phyloP scores from a whole-genome alignment of 2,797 vertebrate genomes.

The Semotilus atromaculatus region DNA sequence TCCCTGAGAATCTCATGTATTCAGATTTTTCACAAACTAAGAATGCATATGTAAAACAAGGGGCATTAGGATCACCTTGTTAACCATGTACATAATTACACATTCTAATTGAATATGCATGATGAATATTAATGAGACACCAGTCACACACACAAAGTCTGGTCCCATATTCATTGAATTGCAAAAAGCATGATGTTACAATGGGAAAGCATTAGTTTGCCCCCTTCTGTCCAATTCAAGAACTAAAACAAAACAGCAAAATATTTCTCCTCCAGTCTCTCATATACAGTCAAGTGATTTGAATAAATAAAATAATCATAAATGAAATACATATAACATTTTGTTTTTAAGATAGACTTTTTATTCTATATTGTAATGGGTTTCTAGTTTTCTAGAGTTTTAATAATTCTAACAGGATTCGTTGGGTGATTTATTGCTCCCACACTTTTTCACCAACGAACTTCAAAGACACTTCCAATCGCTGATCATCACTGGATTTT shows the following conservation, averaged over 20 bases:
- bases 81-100: conserved; percentile 30
- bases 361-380: no score
- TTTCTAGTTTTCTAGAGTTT: no score
- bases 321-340: neutral
- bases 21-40: conserved; percentile 23
- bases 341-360: neutral
- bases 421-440: neutral
- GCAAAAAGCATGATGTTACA: neutral
- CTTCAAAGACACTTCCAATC: neutral
- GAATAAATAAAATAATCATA: conserved; percentile 1
- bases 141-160: neutral
- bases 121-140: conserved; percentile 39
- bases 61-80: conserved; percentile 28
- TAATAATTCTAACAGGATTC: neutral
- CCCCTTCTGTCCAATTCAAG: conserved; percentile 54
- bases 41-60: conserved; percentile 42
- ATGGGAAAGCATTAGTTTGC: conserved; percentile 22
- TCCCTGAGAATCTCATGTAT: neutral
- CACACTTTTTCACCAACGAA: neutral
- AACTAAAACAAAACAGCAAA: neutral
- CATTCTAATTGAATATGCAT: conserved; percentile 34
- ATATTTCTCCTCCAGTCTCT: neutral
- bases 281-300: neutral
- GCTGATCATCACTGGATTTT: neutral
- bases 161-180: conserved; percentile 3